Base-by-base conservation (phyloP, 1,140 invertebrate genomes). In the Eulimnadia texana region DNA sequence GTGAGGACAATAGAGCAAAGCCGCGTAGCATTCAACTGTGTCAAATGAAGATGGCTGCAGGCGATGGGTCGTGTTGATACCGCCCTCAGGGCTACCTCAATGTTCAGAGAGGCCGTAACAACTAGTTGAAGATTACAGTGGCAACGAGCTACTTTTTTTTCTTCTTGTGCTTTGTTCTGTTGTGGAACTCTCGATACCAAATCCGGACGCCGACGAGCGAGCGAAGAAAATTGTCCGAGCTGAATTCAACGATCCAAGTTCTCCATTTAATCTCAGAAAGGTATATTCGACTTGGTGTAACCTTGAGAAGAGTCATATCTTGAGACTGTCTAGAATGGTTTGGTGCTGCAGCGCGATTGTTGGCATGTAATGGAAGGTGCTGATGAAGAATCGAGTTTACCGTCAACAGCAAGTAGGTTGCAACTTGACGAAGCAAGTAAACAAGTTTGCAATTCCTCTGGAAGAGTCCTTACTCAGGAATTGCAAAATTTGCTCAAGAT, bases 401-500 rank as follows among this genome's bases (percentile, higher is more conserved):
- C 55, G 24, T 56, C 54, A 24, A 24, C 54, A 25, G 24, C 54
- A 25, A 23, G 24, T 42, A 42, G 33, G 33, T 42, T 42, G 33
- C 33, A 42, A 16, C 33, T 42, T 42, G 33, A 42, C 33, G 33
- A 42, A 16, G 33, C 33, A 16, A 29, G 55, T 57, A 27, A 57
- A 33, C 55, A 57, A 19, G 22, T 27, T 27, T 16, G 22, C 55
- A 27, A 33, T 27, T 57, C 55, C 0, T 27, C 55, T 16, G n/a
- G 13, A 3, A 3, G 16, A 3, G 27, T 19, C 25, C 27, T 57
- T 27, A 33, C 55, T 20, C 11, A 57, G 0, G 55, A 57, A 20
- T 20, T 57, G 11, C 55, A 57, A 19, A 57, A 57, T 33, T 57
- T 57, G 55, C 55, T 57, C 55, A 57, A 57, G 55, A 57, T 57